These are phyloP conservation scores for Diadumene lineata DNA, from an alignment of 92 coral and sea anemone species.

Conservation along the genomic window DNA sequence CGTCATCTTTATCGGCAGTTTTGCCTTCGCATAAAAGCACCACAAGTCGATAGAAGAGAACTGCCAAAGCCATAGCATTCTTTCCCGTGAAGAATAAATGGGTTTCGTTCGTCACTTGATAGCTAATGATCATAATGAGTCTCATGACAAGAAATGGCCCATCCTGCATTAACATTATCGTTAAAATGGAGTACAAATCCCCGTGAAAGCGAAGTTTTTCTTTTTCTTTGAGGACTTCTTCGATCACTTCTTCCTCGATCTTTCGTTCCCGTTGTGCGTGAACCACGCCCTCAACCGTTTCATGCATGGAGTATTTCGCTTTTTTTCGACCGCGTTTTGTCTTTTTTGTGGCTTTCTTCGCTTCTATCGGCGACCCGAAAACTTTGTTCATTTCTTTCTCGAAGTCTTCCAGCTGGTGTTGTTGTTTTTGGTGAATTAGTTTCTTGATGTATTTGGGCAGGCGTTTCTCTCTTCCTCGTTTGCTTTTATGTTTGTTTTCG, in stretches of 20 bases:
- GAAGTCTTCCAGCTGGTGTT: constrained; percentile 44
- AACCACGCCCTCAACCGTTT: constrained; percentile 78
- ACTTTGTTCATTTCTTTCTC: constrained; percentile 48
- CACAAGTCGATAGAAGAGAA: constrained; percentile 79
- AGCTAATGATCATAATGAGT: constrained; percentile 67
- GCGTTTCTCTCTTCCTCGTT: constrained; percentile 27
- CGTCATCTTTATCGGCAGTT: constrained; percentile 59
- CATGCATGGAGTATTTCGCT: constrained; percentile 64
- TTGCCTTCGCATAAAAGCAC: constrained; percentile 65
- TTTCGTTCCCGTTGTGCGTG: constrained; percentile 68
- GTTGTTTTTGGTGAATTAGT: constrained; percentile 62
- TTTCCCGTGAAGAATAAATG: constrained; percentile 95
- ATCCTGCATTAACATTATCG: constrained; percentile 93
- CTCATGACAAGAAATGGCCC: constrained; percentile 93
- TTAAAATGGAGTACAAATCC: constrained; percentile 86
- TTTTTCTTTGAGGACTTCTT: constrained; percentile 72
- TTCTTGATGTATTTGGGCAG: constrained; percentile 77
- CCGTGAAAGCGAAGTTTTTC: constrained; percentile 87
- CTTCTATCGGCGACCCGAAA: constrained; percentile 32
- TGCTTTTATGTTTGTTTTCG: background rate
- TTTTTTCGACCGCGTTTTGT: constrained; percentile 48
- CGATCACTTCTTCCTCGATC: constrained; percentile 77
- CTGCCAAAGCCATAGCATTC: constrained; percentile 81
- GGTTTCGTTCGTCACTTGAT: constrained; percentile 65
- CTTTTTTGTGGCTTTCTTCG: constrained; percentile 2